Conservation (phyloP, 2,113 vertebrate genomes). For the Saimiri boliviensis region DNA sequence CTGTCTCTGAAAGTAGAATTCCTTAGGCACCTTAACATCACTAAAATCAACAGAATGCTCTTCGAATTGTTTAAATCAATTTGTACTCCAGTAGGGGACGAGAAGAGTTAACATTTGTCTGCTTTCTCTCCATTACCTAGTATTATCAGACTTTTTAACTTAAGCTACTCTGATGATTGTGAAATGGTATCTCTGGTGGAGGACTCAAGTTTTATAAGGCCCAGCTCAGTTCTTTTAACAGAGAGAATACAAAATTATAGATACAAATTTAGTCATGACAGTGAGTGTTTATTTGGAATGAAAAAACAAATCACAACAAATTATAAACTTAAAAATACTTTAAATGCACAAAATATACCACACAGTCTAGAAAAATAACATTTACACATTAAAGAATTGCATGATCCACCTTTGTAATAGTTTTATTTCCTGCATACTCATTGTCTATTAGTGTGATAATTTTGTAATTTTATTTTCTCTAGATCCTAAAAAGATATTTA, state of each 20-base stretch:
- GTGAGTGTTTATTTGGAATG: not conserved
- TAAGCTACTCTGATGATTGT: not conserved
- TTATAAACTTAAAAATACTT: not conserved
- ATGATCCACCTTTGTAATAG: not conserved
- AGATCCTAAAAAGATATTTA: not conserved
- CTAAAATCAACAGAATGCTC: not conserved
- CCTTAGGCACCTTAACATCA: not conserved
- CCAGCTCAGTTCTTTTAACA: not conserved
- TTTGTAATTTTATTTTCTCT: conserved; percentile 8
- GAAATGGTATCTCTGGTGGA: not conserved
- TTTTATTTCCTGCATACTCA: not conserved
- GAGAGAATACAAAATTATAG: not conserved
- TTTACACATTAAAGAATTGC: not conserved
- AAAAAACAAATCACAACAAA: not conserved
- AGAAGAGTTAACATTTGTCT: not conserved
- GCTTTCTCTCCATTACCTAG: not conserved
- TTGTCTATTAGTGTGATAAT: not conserved
- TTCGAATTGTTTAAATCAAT: not conserved
- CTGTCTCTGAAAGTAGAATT: not conserved
- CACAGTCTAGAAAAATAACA: not conserved
- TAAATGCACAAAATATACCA: not conserved
- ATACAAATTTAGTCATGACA: not conserved
- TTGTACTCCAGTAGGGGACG: not conserved
- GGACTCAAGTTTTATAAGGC: not conserved
- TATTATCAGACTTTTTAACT: not conserved